Evolutionary conservation across 2,888 invertebrate genomes (phyloP), one percentile per base, ranked within the genome.

Genomic region (Rhaphigaster nebulosa): DNA sequence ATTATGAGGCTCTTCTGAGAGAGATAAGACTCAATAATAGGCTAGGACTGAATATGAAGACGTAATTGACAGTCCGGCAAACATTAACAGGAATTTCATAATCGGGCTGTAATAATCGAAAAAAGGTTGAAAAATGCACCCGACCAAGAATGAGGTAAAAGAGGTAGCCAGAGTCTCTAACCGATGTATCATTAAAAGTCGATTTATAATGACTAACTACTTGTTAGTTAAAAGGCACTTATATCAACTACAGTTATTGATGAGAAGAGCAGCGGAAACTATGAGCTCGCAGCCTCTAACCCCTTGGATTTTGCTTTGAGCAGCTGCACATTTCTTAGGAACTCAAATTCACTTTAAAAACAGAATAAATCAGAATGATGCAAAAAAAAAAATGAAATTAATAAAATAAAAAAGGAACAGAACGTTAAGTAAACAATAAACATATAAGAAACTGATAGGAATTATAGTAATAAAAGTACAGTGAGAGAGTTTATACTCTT

Each of bases 1-100:
- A 84, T 45, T 13, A 23, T n/a, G 84, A 45, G 84, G n/a, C 45
- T 45, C 41, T n/a, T 50, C 45, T 38, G 3, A n/a, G 23, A 13
- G 84, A 41, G 84, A 84, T 84, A 50, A 84, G 84, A 84, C n/a
- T 45, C 3, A 45, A 84, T 84, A n/a, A 84, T 45, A 45, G 84
- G 41, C 26, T 26, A n/a, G 41, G 41, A 80, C 41, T 41, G 38
- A 38, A 80, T 65, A 65, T 65, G 65, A 65, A 76, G 70, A 38
- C 34, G 38, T 76, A 76, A 76, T 38, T 38, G 70, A 76, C 70
- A 76, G 70, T 76, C 70, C 34, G 38, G 38, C 34, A 76, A 76
- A 76, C 70, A 38, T 76, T 76, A 76, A 76, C 38, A 76, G 38
- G 70, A 76, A 76, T 76, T 76, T 23, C 34, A 34, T 76, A 76